Evolutionary conservation across 1,140 invertebrate genomes (phyloP), one percentile per base, ranked within the genome.

Genomic region (Catajapyx aquilonaris): DNA sequence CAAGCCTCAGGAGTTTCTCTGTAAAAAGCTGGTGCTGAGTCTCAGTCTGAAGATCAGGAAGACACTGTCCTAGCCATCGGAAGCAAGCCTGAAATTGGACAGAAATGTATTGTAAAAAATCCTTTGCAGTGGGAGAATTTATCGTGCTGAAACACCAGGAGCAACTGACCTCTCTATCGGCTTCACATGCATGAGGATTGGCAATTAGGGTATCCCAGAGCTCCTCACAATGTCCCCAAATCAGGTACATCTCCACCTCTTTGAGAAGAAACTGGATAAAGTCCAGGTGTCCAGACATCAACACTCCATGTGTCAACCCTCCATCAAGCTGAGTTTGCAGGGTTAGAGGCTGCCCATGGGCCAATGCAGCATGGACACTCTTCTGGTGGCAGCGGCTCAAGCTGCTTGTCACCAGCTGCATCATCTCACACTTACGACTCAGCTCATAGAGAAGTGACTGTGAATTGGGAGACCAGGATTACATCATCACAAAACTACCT

Each of bases 261-360:
- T 65, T 60, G 19, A 67, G 48, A 16, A 64, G 45, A 46, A 65
- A 65, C 39, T 61, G 55, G 18, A 67, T 47, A 43, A 65, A 62
- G 31, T 56, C 54, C 20, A 67, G 46, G 44, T 67, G 65, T n/a
- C 49, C 53, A 7, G 47, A 46, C 25, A 66, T 16, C 36, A 39
- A 40, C 45, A 65, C 57, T 34, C 54, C 51, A 48, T 65, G 62
- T 15, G 55, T 52, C 43, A 64, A 65, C 43, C 55, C 46, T 7
- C 53, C 51, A 48, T 66, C 61, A 35, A 64, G 56, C 15, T 62
- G 40, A 9, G 55, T 56, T 38, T 51, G 44, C 17, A 53, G 50
- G 18, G 41, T 46, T 5, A 62, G 47, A n/a, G 43, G 45, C 13
- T 47, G 45, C 22, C 52, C 51, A 11, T 50, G 51, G 28, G 43